Conservation (phyloP, 37 sponge, comb jelly and placozoan genomes). For the Beroe forskalii region DNA sequence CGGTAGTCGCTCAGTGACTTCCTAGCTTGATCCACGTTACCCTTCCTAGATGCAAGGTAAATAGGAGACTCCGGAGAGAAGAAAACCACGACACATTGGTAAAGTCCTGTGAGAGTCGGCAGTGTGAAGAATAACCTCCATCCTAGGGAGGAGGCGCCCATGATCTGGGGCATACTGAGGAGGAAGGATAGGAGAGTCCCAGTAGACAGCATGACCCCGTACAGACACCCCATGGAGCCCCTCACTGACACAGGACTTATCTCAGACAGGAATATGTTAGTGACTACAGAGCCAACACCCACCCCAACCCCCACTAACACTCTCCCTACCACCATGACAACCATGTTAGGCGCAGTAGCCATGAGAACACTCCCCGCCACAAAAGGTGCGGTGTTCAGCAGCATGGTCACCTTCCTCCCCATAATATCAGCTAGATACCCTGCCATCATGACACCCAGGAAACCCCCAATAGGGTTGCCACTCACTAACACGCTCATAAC, state of each 20-base stretch:
- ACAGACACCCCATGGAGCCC: neutral
- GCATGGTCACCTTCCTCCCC: neutral
- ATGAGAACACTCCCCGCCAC: conserved; percentile 5
- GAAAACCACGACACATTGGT: conserved; percentile 9
- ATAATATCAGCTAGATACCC: neutral
- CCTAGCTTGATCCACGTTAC: neutral
- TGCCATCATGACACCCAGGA: neutral
- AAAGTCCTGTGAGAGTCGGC: neutral
- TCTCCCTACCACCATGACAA: neutral
- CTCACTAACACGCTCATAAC: neutral
- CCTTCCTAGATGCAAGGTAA: neutral
- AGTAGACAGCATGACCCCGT: neutral
- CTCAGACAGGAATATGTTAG: conserved; percentile 25
- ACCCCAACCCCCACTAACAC: neutral
- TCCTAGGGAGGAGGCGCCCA: neutral
- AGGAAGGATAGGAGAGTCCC: conserved; percentile 15
- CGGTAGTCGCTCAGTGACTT: neutral
- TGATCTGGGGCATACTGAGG: conserved; percentile 15
- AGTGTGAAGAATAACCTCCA: conserved; percentile 3
- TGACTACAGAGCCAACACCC: conserved; percentile 5
- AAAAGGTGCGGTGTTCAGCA: neutral
- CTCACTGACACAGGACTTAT: neutral
- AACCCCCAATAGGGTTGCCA: conserved; percentile 24
- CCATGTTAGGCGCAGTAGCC: no score
- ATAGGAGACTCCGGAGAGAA: neutral